Base-by-base conservation (phyloP, 2,797 vertebrate genomes). In the Chaenodraco wilsoni region DNA sequence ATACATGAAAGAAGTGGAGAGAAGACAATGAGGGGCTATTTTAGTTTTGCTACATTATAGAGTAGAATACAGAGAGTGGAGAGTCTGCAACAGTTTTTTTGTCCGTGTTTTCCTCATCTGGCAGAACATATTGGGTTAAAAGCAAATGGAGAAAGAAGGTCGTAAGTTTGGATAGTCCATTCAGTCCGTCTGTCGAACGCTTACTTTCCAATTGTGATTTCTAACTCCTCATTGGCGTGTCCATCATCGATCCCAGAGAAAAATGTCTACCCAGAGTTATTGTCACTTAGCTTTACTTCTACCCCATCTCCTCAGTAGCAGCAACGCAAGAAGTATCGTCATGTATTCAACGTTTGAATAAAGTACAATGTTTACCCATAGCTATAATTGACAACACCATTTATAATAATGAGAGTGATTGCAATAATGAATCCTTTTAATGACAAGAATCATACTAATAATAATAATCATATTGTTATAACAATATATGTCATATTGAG, bases 401-500 rank as follows among this genome's bases (percentile, higher is more conserved):
- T 90, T 72, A 74, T 85, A 87, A 89, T 81, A 86, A 90, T 86
- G 82, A 92, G 76, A 77, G 72, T 69, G 74, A 88, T 88, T 88
- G 79, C 65, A 84, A 89, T 89, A 89, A 89, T 84, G 76, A 82
- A 91, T 89, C 81, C 58, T 86, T 91, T 91, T 83, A 92, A 90
- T 90, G 91, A 87, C 87, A 86, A 83, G 87, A 89, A 91, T 89
- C 85, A 90, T 90, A 91, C 82, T 93, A 84, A 82, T 84, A 88
- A 27, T 27, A 27, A 84, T 88, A 89, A 90, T 86, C 72, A 81
- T 91, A 91, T 92, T 86, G 89, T 91, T 86, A 89, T 91, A 93
- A 93, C 90, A 94, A 92, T 94, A 92, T 90, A 93, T 92, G 89
- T 89, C 88, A 87, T 93, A 92, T 91, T 88, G 90, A 93, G 91